A percentile compares a stretch with the other conserved stretches of the same genome.
Evolutionary conservation across 2,888 invertebrate genomes (phyloP).

Genomic region (Rhagonycha lutea): DNA sequence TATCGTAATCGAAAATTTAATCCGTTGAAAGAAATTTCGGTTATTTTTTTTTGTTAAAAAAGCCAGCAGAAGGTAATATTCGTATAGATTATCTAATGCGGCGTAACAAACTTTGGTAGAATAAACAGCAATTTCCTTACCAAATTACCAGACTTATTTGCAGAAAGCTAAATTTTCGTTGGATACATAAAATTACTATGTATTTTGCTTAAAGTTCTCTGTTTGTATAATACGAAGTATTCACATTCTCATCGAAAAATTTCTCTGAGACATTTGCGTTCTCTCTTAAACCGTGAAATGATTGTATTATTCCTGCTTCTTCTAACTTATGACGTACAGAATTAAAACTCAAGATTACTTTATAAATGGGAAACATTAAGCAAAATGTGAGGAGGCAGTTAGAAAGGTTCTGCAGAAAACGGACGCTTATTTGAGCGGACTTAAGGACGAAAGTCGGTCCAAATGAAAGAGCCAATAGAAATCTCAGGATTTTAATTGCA

Average conservation of each 20-base stretch:
- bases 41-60: background rate
- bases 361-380: conserved; percentile 51
- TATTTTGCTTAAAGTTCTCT: conserved; percentile 53
- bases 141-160: conserved; percentile 57
- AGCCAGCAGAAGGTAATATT: conserved; percentile 25
- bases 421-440: conserved; percentile 23
- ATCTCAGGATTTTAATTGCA: conserved; percentile 57
- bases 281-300: conserved; percentile 29
- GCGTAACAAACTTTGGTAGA: conserved; percentile 50
- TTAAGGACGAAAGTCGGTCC: conserved; percentile 24
- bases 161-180: conserved; percentile 54
- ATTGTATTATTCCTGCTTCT: conserved; percentile 26
- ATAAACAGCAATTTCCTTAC: conserved; percentile 57
- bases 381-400: conserved; percentile 47
- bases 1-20: background rate
- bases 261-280: conserved; percentile 41
- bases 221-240: conserved; percentile 49
- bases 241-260: conserved; percentile 43
- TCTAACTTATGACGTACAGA: conserved; percentile 39
- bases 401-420: conserved; percentile 34
- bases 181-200: conserved; percentile 56
- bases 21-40: background rate
- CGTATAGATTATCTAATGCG: conserved; percentile 28
- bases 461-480: conserved; percentile 50
- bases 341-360: conserved; percentile 45